Evolutionary conservation across 2,888 invertebrate genomes (phyloP), one percentile per base, ranked within the genome.

Genomic region (Glyphotaelius pellucidus): DNA sequence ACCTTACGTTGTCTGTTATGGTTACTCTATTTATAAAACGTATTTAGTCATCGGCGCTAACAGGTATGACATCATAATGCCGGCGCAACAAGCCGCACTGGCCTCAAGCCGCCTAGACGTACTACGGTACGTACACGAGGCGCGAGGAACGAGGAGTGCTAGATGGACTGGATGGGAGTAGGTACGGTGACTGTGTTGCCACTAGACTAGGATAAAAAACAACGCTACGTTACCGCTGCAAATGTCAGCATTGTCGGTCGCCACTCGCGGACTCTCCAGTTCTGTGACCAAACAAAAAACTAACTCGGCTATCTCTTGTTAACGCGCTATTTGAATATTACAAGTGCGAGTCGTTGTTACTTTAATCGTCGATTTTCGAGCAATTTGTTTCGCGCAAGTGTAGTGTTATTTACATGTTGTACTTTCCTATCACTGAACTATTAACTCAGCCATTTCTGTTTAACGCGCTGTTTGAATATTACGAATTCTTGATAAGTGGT

Each of bases 41-140:
- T 67, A 67, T 67, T 67, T 67, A 67, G 83, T 83, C 86, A 42
- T 86, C 86, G 47, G 86, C 38, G 86, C n/a, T 86, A 86, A 86
- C 86, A 86, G 86, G 86, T 86, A 86, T 86, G 86, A 86, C 86
- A 86, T 86, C 86, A 86, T 86, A 42, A 1, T 30, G 86, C 86
- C 86, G 86, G 47, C 86, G 86, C 86, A 86, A 86, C 47, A 47
- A 38, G 38, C 38, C 38, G 38, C 38, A 86, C 19, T 15, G 86
- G 86, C 86, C 86, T 86, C 42, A 32, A 32, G 25, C 86, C 42
- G 86, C 14, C 7, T 42, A 11, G 25, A 47, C n/a, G 47, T n/a
- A 30, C 38, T 35, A 32, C 35, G 35, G 25, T 14, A 38, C 35
- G 86, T 47, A 25, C 12, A 35, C 86, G 67, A 67, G 67, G 67